Evolutionary conservation across 2,888 invertebrate species (phyloP).

Genomic region (Oasisia sp.): DNA sequence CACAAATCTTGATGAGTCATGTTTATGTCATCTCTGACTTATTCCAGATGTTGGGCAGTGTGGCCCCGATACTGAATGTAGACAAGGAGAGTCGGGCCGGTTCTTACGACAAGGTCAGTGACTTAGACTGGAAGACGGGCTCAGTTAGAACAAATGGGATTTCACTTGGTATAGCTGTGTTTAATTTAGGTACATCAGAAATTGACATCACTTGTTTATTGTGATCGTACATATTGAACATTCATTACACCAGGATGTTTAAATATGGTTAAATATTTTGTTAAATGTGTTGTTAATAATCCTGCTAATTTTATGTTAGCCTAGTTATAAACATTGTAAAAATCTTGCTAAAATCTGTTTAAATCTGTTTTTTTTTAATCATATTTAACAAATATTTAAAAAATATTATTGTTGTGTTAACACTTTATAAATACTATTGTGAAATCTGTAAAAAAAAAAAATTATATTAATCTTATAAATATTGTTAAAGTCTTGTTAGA

Average conservation of each 20-base stretch:
- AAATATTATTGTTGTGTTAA: background rate
- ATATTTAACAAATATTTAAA: too few relatives aligned
- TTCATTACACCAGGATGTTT: too few relatives aligned
- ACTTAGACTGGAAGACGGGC: background rate
- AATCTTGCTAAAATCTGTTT: too few relatives aligned
- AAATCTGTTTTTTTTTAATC: too few relatives aligned
- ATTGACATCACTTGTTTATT: too few relatives aligned
- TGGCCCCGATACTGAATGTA: slow-evolving; percentile 92
- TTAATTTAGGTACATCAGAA: too few relatives aligned
- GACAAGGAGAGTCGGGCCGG: slow-evolving; percentile 54
- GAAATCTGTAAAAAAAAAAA: background rate
- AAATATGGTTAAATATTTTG: background rate
- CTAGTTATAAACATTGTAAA: background rate
- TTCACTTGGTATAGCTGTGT: too few relatives aligned
- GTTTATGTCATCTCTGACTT: too few relatives aligned
- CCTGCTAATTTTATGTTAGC: background rate
- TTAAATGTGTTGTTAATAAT: background rate
- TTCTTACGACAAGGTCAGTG: slow-evolving; percentile 56
- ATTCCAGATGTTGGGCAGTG: slow-evolving; percentile 91
- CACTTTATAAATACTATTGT: background rate
- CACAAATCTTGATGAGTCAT: too few relatives aligned
- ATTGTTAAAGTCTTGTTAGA: background rate
- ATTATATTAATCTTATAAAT: too few relatives aligned
- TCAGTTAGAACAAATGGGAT: too few relatives aligned
- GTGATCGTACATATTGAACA: too few relatives aligned